Evolutionary conservation across 2,113 vertebrate species (phyloP), one percentile per base, ranked within the genome.

Genomic region (Elaphurus davidianus): DNA sequence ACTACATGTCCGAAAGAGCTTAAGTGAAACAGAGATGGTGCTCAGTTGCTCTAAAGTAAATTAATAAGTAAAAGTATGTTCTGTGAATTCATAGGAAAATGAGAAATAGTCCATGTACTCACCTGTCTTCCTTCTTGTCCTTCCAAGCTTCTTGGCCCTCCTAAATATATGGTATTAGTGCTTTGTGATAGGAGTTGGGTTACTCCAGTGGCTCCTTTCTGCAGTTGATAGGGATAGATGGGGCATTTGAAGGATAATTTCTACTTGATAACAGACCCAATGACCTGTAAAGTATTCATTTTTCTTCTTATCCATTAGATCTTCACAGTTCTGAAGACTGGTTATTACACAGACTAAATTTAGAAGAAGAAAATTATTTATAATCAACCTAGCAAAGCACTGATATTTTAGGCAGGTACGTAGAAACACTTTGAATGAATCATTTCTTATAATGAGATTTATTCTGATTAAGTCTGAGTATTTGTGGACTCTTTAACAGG

Each of bases 31-130:
- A 83, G n/a, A 95, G 21, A 25, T 87, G 50, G 27, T 55, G 11
- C 13, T 83, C 76, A 93, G 10, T 93, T 95, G 27, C 28, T 93
- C 9, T 88, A 52, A 98, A 95, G 25, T 71, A 81, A 96, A 54
- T 87, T 62, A 71, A 47, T 82, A 52, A 62, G 50, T 90, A 83
- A 92, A 71, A 83, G 16, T 36, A 60, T 85, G 33, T 85, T 45
- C 54, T 96, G 7, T 94, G 27, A 88, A 89, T 59, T 86, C 54
- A 89, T 3, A 84, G 45, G 11, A 89, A 84, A 83, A 83, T 67
- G 36, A 67, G 55, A 91, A 85, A 45, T 28, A 91, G 62, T 40
- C 25, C 27, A 40, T 40, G 30, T 16, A 36, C 3, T 76, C 25
- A 74, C 40, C 50, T n/a, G 13, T 12, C 25, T 87, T 88, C 43